A percentile compares a stretch with the other conserved stretches of the same genome.
These are phyloP conservation scores for Eumeta japonica DNA, from an alignment of 1,140 invertebrate genomes.

Conservation along the genomic window DNA sequence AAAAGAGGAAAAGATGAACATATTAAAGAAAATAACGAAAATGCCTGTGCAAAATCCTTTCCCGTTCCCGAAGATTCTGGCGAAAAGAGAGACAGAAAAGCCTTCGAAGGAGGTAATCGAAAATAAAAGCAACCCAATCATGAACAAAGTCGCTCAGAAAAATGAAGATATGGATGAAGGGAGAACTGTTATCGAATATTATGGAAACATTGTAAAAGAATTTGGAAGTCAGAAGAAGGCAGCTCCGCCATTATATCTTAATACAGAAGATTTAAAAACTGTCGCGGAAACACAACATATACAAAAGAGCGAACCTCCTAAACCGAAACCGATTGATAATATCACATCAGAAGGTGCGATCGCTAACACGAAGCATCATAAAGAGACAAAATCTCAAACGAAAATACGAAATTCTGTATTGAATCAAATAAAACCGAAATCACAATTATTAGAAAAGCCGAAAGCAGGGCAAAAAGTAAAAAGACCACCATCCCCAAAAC, in stretches of 20 bases:
- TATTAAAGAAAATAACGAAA: slow-evolving; percentile 54
- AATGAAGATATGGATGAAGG: slow-evolving; percentile 57
- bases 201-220: slow-evolving; percentile 75
- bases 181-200: slow-evolving; percentile 74
- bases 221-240: slow-evolving; percentile 60
- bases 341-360: background rate
- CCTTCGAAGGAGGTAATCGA: slow-evolving; percentile 11
- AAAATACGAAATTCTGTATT: slow-evolving; percentile 13
- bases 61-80: slow-evolving; percentile 38
- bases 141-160: slow-evolving; percentile 23
- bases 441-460: too few relatives aligned
- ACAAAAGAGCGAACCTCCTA: too few relatives aligned
- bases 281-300: slow-evolving; percentile 53
- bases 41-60: slow-evolving; percentile 47
- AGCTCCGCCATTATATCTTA: slow-evolving; percentile 58
- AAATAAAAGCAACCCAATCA: slow-evolving; percentile 12
- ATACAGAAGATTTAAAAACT: slow-evolving; percentile 64
- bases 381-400: slow-evolving; percentile 11
- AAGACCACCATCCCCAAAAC: background rate
- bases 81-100: slow-evolving; percentile 41
- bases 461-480: background rate
- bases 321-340: too few relatives aligned
- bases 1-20: slow-evolving; percentile 43
- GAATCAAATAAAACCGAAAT: slow-evolving; percentile 14
- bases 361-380: slow-evolving; percentile 7